Evolutionary conservation across 2,888 invertebrate species (phyloP), one percentile per base, ranked within the genome.

Genomic region (Cosmia trapezina): DNA sequence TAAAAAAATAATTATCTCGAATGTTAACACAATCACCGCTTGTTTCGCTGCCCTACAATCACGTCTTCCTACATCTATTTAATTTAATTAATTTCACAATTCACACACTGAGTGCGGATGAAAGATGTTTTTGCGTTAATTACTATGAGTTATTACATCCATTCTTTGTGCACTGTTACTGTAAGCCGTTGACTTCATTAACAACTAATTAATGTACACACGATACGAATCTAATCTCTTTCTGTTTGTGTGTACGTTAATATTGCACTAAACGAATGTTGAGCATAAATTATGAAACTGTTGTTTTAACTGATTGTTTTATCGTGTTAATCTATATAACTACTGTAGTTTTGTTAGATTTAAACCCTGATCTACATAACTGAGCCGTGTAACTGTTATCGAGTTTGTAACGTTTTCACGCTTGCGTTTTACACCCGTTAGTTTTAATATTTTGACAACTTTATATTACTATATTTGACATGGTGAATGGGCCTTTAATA

Each of bases 151-250:
- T 87, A 87, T 87, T 85, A 85, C 85, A 78, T 76, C 80, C 76
- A 85, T 80, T 86, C 87, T 87, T 88, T 88, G 86, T 88, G 87
- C 79, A 80, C 84, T 80, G 89, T 87, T 87, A 87, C 83, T 85
- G 87, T 86, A 84, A 89, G 86, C 88, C 83, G 87, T 86, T 89
- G 87, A 89, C 87, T 90, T 91, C 90, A 92, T 92, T 92, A 92
- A 83, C 86, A 86, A 81, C 86, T 85, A 90, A 91, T 92, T 92
- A 88, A 89, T 88, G 83, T 89, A 86, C 84, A 71, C 80, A 83
- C 83, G 91, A 92, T 92, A 92, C 77, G 76, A 86, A 92, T 91
- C 91, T 89, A 88, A 91, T 91, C 84, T 86, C 73, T 71, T 67
- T 80, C 70, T 76, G 80, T 84, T 87, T 80, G 83, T 81, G 75